Percentiles rank a stretch among this genome's conserved stretches.
Evolutionary conservation across 2,888 invertebrate genomes (phyloP).

Genomic region (Meiosimyza platycephala): DNA sequence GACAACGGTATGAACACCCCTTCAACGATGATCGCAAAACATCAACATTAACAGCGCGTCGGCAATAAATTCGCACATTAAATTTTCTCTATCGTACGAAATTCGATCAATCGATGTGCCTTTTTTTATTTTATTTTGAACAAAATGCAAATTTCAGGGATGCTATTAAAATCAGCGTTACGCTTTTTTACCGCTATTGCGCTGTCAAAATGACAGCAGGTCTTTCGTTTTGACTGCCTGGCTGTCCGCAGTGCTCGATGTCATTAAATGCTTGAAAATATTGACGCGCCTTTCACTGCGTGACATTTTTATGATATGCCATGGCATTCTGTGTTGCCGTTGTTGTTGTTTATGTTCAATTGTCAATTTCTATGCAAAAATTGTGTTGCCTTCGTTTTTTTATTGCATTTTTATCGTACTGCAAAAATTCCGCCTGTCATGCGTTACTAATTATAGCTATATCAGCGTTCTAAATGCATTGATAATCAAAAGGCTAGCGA

Average conservation of each 20-base stretch:
- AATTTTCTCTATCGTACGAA: slow-evolving; percentile 1
- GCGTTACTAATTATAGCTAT: slow-evolving; percentile 57
- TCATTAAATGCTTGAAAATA: slow-evolving; percentile 17
- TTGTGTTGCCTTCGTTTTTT: slow-evolving; percentile 45
- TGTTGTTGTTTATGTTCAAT: slow-evolving; percentile 54
- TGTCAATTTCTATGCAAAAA: slow-evolving; percentile 33
- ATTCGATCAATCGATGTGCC: slow-evolving; percentile 21
- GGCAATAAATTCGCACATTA: slow-evolving; percentile 18
- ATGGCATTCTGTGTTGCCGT: background rate
- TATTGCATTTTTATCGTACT: slow-evolving; percentile 61
- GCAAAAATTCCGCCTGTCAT: slow-evolving; percentile 48
- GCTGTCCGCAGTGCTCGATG: background rate
- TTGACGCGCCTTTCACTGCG: slow-evolving; percentile 34
- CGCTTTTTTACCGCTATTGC: background rate
- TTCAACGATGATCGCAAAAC: slow-evolving; percentile 20
- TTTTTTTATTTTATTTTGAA: no score
- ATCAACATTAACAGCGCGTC: background rate
- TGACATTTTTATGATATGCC: slow-evolving; percentile 27
- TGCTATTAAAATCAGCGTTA: slow-evolving; percentile 7
- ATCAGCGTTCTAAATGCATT: slow-evolving; percentile 18
- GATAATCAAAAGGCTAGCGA: background rate
- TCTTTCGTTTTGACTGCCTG: background rate
- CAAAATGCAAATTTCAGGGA: slow-evolving; percentile 17
- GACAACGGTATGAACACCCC: background rate
- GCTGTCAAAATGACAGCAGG: slow-evolving; percentile 15